Conservation (phyloP, 2,113 vertebrate genomes). For the Passer montanus region DNA sequence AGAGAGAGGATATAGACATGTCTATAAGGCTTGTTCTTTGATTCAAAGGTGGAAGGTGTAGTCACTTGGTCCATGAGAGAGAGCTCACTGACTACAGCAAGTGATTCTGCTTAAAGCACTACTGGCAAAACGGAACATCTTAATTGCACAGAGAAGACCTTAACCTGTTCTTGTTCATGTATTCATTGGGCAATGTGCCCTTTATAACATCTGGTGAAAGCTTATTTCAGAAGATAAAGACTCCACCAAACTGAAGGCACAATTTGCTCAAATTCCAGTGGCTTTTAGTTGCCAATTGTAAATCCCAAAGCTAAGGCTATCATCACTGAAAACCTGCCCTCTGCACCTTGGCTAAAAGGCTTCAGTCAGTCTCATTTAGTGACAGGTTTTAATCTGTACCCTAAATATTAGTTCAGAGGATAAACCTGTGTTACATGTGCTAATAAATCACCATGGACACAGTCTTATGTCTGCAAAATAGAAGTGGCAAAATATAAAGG, state of each 20-base stretch:
- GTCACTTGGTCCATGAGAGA: background rate
- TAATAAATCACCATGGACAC: background rate
- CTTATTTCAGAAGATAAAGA: background rate
- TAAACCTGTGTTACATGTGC: background rate
- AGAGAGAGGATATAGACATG: rapidly evolving
- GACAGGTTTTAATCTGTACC: background rate
- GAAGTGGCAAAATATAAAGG: background rate
- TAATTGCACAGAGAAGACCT: background rate
- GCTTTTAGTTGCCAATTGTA: background rate
- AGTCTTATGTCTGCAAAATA: background rate
- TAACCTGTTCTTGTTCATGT: background rate
- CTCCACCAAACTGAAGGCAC: background rate
- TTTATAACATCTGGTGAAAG: background rate
- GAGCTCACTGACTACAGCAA: background rate
- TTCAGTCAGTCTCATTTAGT: background rate
- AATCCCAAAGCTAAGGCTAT: background rate
- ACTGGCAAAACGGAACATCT: background rate
- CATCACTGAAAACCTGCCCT: background rate
- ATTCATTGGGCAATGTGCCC: background rate
- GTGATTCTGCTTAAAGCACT: background rate
- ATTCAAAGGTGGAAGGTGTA: background rate
- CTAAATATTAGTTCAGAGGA: background rate
- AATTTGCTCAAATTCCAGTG: background rate
- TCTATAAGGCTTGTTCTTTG: background rate
- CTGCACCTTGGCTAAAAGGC: background rate